Conservation (phyloP, 64 coral and sea anemone species). For the Montipora sp. region DNA sequence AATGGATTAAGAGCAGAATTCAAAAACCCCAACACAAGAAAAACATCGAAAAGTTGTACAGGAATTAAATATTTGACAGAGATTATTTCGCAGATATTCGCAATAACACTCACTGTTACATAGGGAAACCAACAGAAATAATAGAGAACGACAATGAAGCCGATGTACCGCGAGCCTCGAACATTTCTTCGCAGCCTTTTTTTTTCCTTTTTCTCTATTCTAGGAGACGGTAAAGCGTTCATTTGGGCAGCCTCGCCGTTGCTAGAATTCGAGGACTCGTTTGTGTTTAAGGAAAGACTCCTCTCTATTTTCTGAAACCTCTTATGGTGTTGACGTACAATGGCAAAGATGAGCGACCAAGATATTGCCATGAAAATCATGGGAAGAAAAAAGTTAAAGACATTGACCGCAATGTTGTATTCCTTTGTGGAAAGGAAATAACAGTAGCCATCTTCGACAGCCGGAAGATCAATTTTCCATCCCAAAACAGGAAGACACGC, state of each 20-base stretch:
- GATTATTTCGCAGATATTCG: not conserved
- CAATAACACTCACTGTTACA: not conserved
- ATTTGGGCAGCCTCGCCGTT: slow-evolving; percentile 3
- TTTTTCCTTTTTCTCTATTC: slow-evolving; percentile 41
- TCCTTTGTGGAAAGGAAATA: slow-evolving; percentile 15
- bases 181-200: slow-evolving; percentile 73
- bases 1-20: slow-evolving; percentile 73
- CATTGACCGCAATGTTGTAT: slow-evolving; percentile 64
- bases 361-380: slow-evolving; percentile 87
- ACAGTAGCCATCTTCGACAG: not conserved
- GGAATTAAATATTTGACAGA: not conserved
- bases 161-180: slow-evolving; percentile 82
- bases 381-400: slow-evolving; percentile 83
- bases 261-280: slow-evolving; percentile 62
- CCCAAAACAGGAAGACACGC: slow-evolving; percentile 73
- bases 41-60: not conserved
- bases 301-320: slow-evolving; percentile 77
- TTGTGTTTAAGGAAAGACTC: slow-evolving; percentile 76
- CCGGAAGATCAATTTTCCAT: slow-evolving; percentile 17
- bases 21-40: slow-evolving; percentile 41
- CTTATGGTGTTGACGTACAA: slow-evolving; percentile 70
- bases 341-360: slow-evolving; percentile 81
- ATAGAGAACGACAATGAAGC: slow-evolving; percentile 77
- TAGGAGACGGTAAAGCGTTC: not conserved
- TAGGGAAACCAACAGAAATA: slow-evolving; percentile 89